Base-by-base conservation (phyloP, 2,797 vertebrate species). In the Myoxocephalus aenaeus region DNA sequence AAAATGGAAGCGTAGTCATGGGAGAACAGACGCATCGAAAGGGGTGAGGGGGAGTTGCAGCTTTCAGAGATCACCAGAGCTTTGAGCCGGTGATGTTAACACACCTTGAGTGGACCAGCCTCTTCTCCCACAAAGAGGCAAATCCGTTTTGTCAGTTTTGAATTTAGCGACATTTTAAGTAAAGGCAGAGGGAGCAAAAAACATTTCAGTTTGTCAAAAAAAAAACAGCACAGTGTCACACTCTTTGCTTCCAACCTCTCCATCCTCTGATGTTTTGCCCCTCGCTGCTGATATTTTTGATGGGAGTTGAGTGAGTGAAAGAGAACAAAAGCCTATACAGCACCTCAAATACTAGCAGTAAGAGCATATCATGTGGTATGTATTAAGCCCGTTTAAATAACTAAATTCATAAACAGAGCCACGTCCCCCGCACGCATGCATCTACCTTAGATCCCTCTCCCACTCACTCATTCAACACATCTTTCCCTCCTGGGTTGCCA, bases 401-500 rank as follows among this genome's bases (percentile, higher is more conserved):
- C 84, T 87, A 90, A 92, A 93, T 93, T 91, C 92, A 92, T 90
- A 92, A 92, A 93, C 91, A 92, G 76, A 90, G 86, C 85, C 75
- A 73, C 89, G 40, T 92, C 91, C 90, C 90, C 91, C 91, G 81
- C 90, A 88, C 82, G 81, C 89, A 92, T 65, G 77, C 77, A 90
- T 90, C 87, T 83, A 92, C 89, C 89, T 89, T 92, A 90, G 90
- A 90, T 90, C 86, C 88, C 81, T 90, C 93, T 93, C 93, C 92
- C 92, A 93, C 92, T 94, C 93, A 90, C 91, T 92, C 90, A 93
- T 92, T 92, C 92, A 92, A 89, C 89, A 89, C 89, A 94, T 92
- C 89, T 93, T 91, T 93, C 87, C 88, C 89, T 93, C 91, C 90
- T 92, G 90, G 90, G 93, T 94, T 94, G 92, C 92, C 94, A 95